These are phyloP conservation scores for Rhinoraja longicauda DNA, from an alignment of 2,797 vertebrate genomes.

Conservation along the genomic window DNA sequence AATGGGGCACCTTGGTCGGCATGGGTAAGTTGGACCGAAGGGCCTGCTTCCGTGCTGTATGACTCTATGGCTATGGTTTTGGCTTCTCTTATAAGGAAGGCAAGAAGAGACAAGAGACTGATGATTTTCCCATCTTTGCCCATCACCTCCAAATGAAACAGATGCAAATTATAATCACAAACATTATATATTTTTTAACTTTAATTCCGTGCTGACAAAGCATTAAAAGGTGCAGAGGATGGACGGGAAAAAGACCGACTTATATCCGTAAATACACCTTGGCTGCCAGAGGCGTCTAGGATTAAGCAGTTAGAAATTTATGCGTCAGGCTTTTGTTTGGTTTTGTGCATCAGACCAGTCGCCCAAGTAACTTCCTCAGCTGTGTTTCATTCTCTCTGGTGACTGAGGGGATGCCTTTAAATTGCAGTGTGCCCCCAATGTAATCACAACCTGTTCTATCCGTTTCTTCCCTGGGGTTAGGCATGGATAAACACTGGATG, in stretches of 20 bases:
- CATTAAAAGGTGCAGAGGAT: neutral
- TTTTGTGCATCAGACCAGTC: constrained; percentile 51
- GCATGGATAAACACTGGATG: constrained; percentile 69
- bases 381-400: constrained; percentile 61
- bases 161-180: neutral
- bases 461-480: constrained; percentile 62
- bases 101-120: too few relatives aligned
- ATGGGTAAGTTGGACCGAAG: too few relatives aligned
- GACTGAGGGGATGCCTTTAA: constrained; percentile 61
- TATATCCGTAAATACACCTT: constrained; percentile 51
- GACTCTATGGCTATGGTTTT: too few relatives aligned
- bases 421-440: constrained; percentile 54
- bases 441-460: constrained; percentile 50
- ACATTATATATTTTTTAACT: neutral
- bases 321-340: constrained; percentile 47
- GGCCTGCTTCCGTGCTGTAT: too few relatives aligned
- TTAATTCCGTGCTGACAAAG: neutral
- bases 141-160: neutral
- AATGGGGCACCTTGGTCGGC: too few relatives aligned
- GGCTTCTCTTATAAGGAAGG: neutral
- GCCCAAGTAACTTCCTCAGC: constrained; percentile 63
- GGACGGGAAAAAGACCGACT: neutral
- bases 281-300: constrained; percentile 49
- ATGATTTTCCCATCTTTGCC: too few relatives aligned
- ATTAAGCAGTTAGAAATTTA: constrained; percentile 51